phyloP scores from a whole-genome alignment of 2,113 vertebrate species.

The Eonycteris spelaea region DNA sequence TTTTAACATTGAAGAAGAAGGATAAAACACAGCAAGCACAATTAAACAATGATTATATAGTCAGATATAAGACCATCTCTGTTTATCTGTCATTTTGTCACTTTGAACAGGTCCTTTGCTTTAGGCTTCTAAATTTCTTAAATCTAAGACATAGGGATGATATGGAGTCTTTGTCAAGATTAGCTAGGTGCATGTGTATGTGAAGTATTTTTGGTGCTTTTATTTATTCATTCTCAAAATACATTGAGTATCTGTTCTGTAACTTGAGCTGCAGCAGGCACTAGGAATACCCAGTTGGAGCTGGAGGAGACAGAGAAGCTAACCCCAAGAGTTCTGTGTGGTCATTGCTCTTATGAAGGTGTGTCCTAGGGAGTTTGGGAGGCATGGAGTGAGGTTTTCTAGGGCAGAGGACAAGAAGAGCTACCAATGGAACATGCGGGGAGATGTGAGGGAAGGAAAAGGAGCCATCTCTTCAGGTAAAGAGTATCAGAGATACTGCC shows the following conservation, averaged over 20 bases:
- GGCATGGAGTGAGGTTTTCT: not conserved
- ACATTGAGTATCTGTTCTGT: not conserved
- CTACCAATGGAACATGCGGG: not conserved
- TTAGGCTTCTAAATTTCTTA: not conserved
- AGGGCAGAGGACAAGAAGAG: not conserved
- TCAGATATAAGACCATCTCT: not conserved
- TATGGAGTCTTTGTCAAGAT: not conserved
- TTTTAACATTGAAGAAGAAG: not conserved
- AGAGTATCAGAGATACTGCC: not conserved
- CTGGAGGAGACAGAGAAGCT: not conserved
- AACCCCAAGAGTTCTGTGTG: not conserved
- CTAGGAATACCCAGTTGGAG: not conserved
- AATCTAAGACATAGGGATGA: not conserved
- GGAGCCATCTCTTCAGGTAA: not conserved
- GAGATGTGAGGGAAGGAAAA: not conserved
- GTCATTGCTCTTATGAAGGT: not conserved
- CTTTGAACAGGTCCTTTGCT: not conserved
- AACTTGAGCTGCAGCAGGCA: not conserved
- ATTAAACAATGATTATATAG: not conserved
- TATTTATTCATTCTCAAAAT: not conserved
- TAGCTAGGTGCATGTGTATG: not conserved
- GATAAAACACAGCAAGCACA: not conserved
- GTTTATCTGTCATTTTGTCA: not conserved
- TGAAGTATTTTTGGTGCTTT: not conserved
- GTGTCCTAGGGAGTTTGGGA: not conserved